Base-by-base conservation (phyloP, 2,888 invertebrate genomes). In the Lasioglossum lativentre region DNA sequence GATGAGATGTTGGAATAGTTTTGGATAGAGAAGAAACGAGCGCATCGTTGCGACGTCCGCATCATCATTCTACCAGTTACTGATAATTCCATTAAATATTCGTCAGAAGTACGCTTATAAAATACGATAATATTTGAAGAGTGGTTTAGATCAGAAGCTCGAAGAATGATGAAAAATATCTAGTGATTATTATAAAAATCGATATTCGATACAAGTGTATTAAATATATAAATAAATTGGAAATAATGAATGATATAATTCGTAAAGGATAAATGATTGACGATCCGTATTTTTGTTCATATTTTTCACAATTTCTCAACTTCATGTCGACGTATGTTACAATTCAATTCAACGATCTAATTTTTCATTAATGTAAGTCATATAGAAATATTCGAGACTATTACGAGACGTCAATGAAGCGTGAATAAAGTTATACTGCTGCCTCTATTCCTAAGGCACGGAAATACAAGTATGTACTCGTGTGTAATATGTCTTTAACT, bases 381-480 rank as follows among this genome's bases (percentile, higher is more conserved):
- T 63, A 59, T 59, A 80, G 34, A 78, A 70, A 68, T 63, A 52
- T 66, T 75, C 63, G 70, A 80, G n/a, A 56, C 10, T 56, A 72
- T 59, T 56, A 82, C 79, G 63, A 66, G 81, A 85, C 23, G 63
- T 77, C 16, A 30, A 27, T 45, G 71, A 88, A 88, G 81, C 78
- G 76, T 66, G 56, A 85, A 66, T 83, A 82, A 70, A 52, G 14
- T 84, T 78, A 87, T 68, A 71, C 73, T 81, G 73, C 42, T 88
- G 80, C 82, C 74, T 83, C 85, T 91, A 90, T 75, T 78, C 78
- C 88, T 89, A 90, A 91, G 85, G 87, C 87, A 89, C 88, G 82
- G 86, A 87, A 82, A 84, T 77, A 82, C 83, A 76, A 74, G 85
- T 84, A 45, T 45, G 45, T 45, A 52, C 88, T 71, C 83, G 77